Conservation (phyloP, 2,888 invertebrate genomes). For the Sarcophaga variegata region DNA sequence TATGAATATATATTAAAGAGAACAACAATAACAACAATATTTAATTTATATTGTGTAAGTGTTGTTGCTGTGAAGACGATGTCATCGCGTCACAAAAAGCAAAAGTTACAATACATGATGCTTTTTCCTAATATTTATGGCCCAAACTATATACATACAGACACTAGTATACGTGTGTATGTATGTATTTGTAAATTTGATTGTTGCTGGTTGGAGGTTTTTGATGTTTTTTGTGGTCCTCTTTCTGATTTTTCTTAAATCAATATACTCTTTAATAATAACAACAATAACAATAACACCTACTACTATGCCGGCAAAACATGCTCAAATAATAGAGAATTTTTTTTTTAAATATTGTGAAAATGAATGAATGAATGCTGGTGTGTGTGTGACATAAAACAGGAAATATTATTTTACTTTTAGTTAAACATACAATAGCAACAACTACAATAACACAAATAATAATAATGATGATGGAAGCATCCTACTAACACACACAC, state of each 20-base stretch:
- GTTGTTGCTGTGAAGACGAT: conserved; percentile 31
- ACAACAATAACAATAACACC: conserved; percentile 29
- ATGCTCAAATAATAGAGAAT: neutral
- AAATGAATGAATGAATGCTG: conserved; percentile 29
- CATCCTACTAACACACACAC: neutral
- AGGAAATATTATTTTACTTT: conserved; percentile 59
- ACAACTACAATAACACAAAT: neutral
- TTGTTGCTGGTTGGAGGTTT: neutral
- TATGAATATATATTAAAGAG: neutral
- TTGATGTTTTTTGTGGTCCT: neutral
- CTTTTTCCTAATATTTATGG: conserved; percentile 51
- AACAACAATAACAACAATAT: conserved; percentile 18
- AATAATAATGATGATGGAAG: neutral
- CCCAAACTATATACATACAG: neutral
- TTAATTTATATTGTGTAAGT: conserved; percentile 45
- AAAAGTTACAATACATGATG: conserved; percentile 46
- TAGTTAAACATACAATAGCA: conserved; percentile 41
- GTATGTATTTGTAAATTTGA: too few species aligned
- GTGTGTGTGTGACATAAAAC: conserved; percentile 20
- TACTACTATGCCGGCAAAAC: neutral
- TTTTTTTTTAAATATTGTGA: neutral
- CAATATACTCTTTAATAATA: conserved; percentile 21
- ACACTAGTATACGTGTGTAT: neutral
- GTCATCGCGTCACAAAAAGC: conserved; percentile 37
- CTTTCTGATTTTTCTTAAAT: conserved; percentile 23